Evolutionary conservation across 2,888 invertebrate species (phyloP).

Genomic region (Urechis unicinctus): DNA sequence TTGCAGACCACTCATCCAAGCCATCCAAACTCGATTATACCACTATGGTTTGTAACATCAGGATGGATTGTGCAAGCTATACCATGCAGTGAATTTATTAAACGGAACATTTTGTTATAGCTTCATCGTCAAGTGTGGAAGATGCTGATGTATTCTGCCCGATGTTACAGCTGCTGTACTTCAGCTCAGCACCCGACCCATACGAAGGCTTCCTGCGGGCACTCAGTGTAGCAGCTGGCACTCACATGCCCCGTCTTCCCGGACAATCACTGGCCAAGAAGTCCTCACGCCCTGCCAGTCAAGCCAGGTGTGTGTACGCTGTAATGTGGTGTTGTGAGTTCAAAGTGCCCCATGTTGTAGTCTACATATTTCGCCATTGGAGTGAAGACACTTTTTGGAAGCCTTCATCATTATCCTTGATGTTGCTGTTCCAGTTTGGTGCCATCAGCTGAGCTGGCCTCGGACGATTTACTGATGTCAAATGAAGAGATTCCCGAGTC

Average conservation of each 20-base stretch:
- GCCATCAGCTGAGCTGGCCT: no score
- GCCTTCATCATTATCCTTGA: no score
- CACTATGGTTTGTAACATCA: slow-evolving; percentile 37
- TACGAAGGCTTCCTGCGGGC: slow-evolving; percentile 48
- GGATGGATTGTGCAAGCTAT: no score
- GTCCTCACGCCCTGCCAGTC: slow-evolving; percentile 9
- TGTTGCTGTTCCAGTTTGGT: no score
- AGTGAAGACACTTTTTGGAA: no score
- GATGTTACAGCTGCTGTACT: slow-evolving; percentile 42
- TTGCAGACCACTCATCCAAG: slow-evolving; percentile 34
- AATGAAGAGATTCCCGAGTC: slow-evolving; percentile 34
- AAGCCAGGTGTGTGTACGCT: slow-evolving; percentile 11
- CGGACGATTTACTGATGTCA: no score
- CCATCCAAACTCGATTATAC: slow-evolving; percentile 39
- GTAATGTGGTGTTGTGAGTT: no score
- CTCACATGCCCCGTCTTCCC: slow-evolving; percentile 34
- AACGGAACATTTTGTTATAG: no score
- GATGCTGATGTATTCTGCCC: not conserved
- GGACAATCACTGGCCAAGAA: slow-evolving; percentile 2
- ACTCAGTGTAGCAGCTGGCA: slow-evolving; percentile 41
- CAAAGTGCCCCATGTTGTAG: no score
- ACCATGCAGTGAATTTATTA: not conserved
- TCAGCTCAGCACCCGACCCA: slow-evolving; percentile 35
- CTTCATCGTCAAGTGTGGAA: no score
- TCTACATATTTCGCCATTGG: no score